Evolutionary conservation across 2,888 invertebrate species (phyloP), one percentile per base, ranked within the genome.

Genomic region (Smittia sp.): DNA sequence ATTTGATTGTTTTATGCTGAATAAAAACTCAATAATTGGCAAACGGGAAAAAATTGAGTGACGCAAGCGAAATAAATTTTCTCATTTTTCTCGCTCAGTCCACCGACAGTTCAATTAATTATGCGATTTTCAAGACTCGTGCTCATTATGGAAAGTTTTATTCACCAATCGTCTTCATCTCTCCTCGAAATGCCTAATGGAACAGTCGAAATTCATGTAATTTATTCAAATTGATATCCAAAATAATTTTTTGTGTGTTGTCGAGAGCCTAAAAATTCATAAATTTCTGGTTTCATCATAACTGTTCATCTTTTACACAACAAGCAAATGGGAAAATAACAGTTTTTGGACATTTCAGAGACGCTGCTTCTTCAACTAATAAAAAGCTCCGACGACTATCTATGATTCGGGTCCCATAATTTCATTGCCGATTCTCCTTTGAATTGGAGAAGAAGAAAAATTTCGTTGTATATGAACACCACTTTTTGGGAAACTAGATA

Each of bases 191-290:
- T 38, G 39, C 52, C 69, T 52, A 72, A 72, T 72, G 62, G 72
- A 52, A 72, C 38, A 54, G 58, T 22, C 72, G 38, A 72, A 69
- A 70, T 70, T 39, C 32, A 32, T 72, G 27, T 72, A 72, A 72
- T 72, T 72, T 72, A 72, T 72, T 72, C 72, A 72, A 72, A 72
- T 72, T 72, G 62, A 62, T 72, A 72, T 72, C 72, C 27, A 22
- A 63, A 58, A 58, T 11, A 6, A 22, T 58, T 58, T 54, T 70
- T 41, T 18, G 3, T 70, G 54, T 54, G 65, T 65, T 18, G n/a
- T 27, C 13, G 72, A 72, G 25, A 62, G 72, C 32, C n/a, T 1
- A 69, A 46, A 70, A 72, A 72, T 62, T 39, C 72, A 72, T 72
- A 72, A 72, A 72, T 72, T 72, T 72, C 62, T 25, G 58, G 72